Evolutionary conservation across 2,797 vertebrate genomes (phyloP).

Genomic region (Muscicapa striata): DNA sequence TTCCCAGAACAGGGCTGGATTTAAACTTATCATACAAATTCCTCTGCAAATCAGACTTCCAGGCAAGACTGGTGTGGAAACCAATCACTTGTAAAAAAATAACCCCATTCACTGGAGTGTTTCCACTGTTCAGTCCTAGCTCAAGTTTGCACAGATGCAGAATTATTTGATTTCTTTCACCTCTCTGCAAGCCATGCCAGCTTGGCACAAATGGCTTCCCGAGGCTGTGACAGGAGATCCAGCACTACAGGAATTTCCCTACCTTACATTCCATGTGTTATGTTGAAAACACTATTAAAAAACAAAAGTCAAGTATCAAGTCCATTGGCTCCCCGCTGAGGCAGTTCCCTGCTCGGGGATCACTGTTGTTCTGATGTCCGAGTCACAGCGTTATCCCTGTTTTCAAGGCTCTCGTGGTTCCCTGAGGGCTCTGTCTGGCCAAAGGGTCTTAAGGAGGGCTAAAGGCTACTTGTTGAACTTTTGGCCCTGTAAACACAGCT

Average conservation of each 20-base stretch:
- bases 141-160: not conserved
- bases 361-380: accelerated
- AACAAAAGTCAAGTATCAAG: constrained; percentile 21
- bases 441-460: not conserved
- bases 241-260: not conserved
- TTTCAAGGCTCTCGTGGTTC: not conserved
- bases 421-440: not conserved
- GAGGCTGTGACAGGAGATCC: not conserved
- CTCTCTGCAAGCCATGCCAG: not conserved
- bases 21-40: constrained; percentile 30
- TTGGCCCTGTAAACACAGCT: not conserved
- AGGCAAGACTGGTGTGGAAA: constrained; percentile 8
- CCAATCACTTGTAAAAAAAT: not conserved
- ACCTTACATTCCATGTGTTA: not conserved
- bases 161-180: not conserved
- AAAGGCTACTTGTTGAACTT: not conserved
- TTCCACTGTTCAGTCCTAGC: not conserved
- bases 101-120: not conserved
- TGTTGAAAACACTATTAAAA: constrained; percentile 23
- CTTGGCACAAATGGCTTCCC: not conserved
- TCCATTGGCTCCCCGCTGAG: not conserved
- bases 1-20: constrained; percentile 42
- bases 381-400: accelerated
- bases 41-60: constrained; percentile 24
- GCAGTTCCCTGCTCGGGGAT: not conserved